A percentile compares a stretch with the other conserved stretches of the same genome.
Evolutionary conservation across 2,888 invertebrate species (phyloP).

Genomic region (Dicyrtoma fusca): DNA sequence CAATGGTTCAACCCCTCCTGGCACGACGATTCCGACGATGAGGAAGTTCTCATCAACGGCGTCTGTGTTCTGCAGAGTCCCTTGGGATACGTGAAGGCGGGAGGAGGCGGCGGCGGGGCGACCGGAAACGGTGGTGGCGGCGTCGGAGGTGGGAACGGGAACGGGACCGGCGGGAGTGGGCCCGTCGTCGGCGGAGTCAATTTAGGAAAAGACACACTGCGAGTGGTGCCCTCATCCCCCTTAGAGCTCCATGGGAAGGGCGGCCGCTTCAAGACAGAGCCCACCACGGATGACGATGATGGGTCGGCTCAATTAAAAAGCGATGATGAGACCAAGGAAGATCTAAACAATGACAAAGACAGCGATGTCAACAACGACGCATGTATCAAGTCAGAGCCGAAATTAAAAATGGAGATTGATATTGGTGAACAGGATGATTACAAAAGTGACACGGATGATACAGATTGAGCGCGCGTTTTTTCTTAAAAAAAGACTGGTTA

Average conservation of each 20-base stretch:
- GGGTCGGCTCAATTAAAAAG: constrained; percentile 57
- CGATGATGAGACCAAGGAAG: constrained; percentile 55
- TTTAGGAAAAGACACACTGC: constrained; percentile 69
- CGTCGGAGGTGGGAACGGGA: background rate
- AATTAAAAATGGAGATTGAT: constrained; percentile 37
- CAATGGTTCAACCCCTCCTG: constrained; percentile 97
- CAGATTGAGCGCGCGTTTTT: constrained; percentile 29
- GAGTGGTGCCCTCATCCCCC: constrained; percentile 75
- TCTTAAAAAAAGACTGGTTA: constrained; percentile 25
- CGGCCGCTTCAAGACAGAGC: constrained; percentile 60
- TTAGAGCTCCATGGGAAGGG: constrained; percentile 63
- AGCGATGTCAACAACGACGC: constrained; percentile 35
- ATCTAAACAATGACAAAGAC: constrained; percentile 50
- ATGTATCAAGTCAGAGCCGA: constrained; percentile 44
- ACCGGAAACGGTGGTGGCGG: background rate
- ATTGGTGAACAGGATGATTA: constrained; percentile 34
- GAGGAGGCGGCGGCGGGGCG: background rate
- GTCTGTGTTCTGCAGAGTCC: constrained; percentile 71
- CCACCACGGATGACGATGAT: constrained; percentile 59
- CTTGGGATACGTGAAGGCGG: constrained; percentile 21
- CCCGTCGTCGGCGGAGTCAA: background rate
- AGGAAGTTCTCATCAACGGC: constrained; percentile 82
- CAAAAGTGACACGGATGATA: constrained; percentile 36
- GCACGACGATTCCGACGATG: constrained; percentile 71
- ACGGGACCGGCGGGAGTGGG: background rate